Percentiles rank a stretch among this genome's conserved stretches.
Evolutionary conservation across 35 echinoderm and acorn worm species (phyloP).

Genomic region (Heliocidaris tuberculata): DNA sequence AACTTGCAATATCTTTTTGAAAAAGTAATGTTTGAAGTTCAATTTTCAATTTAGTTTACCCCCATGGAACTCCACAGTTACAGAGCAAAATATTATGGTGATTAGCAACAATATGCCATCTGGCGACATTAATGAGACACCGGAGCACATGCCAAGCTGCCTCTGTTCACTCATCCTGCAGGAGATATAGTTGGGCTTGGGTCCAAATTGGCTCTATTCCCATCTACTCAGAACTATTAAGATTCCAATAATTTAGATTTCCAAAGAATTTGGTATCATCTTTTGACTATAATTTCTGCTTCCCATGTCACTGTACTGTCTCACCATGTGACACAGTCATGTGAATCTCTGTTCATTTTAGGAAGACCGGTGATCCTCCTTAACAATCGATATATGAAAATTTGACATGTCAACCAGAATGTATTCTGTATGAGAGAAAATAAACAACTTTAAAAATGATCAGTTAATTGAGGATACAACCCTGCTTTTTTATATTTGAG

Average conservation of each 20-base stretch:
- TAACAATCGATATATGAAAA: background rate
- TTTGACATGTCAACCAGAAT: too few relatives aligned
- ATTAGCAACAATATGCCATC: background rate
- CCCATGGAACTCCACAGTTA: too few relatives aligned
- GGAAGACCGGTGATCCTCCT: background rate
- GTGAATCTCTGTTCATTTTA: background rate
- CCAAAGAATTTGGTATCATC: background rate
- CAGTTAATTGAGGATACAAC: background rate
- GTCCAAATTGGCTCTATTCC: background rate
- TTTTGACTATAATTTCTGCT: background rate
- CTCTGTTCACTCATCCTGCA: background rate
- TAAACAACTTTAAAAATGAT: background rate
- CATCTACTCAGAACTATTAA: background rate
- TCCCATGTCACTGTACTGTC: slow-evolving; percentile 5
- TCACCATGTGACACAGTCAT: background rate
- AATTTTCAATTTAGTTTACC: too few relatives aligned
- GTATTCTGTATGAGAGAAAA: background rate
- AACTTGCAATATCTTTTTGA: too few relatives aligned
- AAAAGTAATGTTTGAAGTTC: too few relatives aligned
- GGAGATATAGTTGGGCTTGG: background rate
- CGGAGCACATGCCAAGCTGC: background rate
- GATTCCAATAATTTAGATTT: background rate
- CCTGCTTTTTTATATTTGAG: background rate
- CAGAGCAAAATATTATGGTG: too few relatives aligned
- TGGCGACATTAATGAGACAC: background rate